Evolutionary conservation across 2,888 invertebrate genomes (phyloP).

Genomic region (Periphyllus acericola): DNA sequence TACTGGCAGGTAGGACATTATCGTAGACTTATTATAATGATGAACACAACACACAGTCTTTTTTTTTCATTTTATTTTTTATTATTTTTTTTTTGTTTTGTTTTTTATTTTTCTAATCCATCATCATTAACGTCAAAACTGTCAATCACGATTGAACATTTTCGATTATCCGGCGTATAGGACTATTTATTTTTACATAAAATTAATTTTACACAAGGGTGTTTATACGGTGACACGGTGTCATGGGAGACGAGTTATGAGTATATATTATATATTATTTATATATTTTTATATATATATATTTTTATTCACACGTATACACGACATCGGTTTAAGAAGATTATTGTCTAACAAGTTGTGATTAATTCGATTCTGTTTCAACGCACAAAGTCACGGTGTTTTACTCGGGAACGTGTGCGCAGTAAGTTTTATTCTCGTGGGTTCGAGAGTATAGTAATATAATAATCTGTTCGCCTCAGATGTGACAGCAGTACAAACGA

Average conservation of each 20-base stretch:
- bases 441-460: neutral
- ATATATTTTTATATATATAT: too few species aligned
- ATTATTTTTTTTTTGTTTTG: neutral
- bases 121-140: slow-evolving; percentile 56
- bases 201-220: slow-evolving; percentile 36
- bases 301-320: neutral
- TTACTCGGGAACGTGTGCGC: neutral
- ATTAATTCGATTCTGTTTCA: slow-evolving; percentile 34
- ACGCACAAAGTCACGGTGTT: neutral
- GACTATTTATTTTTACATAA: slow-evolving; percentile 55
- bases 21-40: slow-evolving; percentile 39
- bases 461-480: neutral
- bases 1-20: slow-evolving; percentile 35
- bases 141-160: slow-evolving; percentile 57
- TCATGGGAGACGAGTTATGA: slow-evolving; percentile 12
- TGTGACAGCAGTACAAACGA: neutral
- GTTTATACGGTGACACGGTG: neutral
- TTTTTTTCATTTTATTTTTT: neutral
- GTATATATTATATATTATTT: neutral
- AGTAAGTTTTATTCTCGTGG: neutral
- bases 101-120: slow-evolving; percentile 31
- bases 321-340: neutral
- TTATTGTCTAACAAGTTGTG: slow-evolving; percentile 29
- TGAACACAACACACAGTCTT: slow-evolving; percentile 62
- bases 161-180: slow-evolving; percentile 35